These are phyloP conservation scores for Schizopygopsis pylzovi DNA, from an alignment of 2,797 vertebrate genomes.

Conservation along the genomic window DNA sequence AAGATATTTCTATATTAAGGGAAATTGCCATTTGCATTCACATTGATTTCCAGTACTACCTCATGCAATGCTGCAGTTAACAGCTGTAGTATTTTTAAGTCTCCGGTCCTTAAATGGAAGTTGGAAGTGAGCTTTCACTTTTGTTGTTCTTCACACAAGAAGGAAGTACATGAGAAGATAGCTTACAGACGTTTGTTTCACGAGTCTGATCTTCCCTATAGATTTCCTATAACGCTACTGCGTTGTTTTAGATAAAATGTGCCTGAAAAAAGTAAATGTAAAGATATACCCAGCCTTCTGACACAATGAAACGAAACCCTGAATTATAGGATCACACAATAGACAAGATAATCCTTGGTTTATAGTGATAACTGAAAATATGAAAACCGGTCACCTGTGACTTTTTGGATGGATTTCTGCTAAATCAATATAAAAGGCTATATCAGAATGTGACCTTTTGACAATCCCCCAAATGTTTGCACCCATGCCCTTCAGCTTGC, in stretches of 20 bases:
- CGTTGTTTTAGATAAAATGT: background rate
- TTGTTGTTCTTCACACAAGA: background rate
- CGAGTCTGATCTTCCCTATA: background rate
- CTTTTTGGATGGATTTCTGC: background rate
- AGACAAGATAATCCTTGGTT: background rate
- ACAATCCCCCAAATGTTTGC: background rate
- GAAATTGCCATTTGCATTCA: background rate
- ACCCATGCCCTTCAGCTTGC: constrained; percentile 6
- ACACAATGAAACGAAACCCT: background rate
- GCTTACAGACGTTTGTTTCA: background rate
- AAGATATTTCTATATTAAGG: background rate
- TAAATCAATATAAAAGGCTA: background rate
- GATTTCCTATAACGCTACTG: too few species aligned
- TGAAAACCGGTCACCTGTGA: background rate
- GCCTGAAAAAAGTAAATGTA: background rate
- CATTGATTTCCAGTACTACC: background rate
- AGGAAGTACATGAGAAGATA: constrained; percentile 24
- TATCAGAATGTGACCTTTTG: background rate
- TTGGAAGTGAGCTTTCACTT: constrained; percentile 25
- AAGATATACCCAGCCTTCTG: background rate
- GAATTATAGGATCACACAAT: background rate
- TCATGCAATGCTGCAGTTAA: background rate
- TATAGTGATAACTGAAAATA: background rate
- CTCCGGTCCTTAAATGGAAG: constrained; percentile 39
- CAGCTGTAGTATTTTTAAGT: constrained; percentile 15